These are phyloP conservation scores for Sipha maydis DNA, from an alignment of 2,888 invertebrate genomes.

Conservation along the genomic window DNA sequence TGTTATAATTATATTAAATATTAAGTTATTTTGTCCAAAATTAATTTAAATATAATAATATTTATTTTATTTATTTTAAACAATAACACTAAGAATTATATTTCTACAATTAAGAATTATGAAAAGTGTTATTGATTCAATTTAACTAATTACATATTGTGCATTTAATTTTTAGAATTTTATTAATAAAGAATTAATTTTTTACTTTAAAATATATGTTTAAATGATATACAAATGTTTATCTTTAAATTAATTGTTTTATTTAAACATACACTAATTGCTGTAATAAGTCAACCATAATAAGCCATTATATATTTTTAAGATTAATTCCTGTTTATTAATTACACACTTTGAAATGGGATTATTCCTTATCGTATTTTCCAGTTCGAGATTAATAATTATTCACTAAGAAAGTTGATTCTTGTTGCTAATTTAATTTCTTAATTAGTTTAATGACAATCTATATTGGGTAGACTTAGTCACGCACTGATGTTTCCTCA, in stretches of 20 bases:
- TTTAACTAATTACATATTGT: neutral
- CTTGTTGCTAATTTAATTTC: slow-evolving; percentile 17
- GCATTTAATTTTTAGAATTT: neutral
- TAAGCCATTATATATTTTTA: neutral
- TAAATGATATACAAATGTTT: neutral
- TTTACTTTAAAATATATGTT: neutral
- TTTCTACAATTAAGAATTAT: neutral
- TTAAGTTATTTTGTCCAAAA: neutral
- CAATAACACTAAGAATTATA: neutral
- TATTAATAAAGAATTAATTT: neutral
- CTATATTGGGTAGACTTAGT: slow-evolving; percentile 10
- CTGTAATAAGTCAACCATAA: neutral
- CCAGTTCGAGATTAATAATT: slow-evolving; percentile 12
- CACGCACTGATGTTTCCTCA: slow-evolving; percentile 9
- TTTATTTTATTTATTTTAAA: neutral
- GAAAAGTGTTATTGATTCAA: neutral
- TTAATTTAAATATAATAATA: neutral
- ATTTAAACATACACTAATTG: neutral
- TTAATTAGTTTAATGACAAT: slow-evolving; percentile 40
- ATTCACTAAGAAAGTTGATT: slow-evolving; percentile 13
- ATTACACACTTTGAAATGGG: neutral
- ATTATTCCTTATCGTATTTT: slow-evolving; percentile 12
- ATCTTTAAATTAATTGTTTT: neutral
- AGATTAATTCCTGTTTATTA: slow-evolving; percentile 1
- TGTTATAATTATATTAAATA: neutral